A percentile compares a stretch with the other conserved stretches of the same genome.
These are phyloP conservation scores for Stomorhina lunata DNA, from an alignment of 2,888 invertebrate genomes.

Conservation along the genomic window DNA sequence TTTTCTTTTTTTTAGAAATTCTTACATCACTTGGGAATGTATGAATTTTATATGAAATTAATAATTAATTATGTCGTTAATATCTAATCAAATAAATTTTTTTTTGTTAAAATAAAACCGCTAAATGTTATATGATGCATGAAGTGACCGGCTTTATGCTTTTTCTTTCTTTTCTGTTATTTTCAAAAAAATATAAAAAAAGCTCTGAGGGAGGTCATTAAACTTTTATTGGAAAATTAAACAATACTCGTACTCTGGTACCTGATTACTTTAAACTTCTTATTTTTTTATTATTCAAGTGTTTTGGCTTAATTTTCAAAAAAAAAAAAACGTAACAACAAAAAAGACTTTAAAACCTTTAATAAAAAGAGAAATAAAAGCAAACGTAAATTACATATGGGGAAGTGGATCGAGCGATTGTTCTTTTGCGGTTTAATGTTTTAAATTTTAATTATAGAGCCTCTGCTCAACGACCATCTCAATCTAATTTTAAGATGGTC, in stretches of 20 bases:
- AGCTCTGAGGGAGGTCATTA: constrained; percentile 6
- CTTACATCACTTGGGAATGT: too few relatives aligned
- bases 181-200: too few relatives aligned
- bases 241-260: neutral
- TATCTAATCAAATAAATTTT: neutral
- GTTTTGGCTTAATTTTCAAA: neutral
- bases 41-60: too few relatives aligned
- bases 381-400: too few relatives aligned
- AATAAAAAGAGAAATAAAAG: too few relatives aligned
- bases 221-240: constrained; percentile 3
- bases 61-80: constrained; percentile 1
- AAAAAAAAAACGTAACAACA: neutral
- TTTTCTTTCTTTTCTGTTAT: neutral
- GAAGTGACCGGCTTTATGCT: too few relatives aligned
- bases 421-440: neutral
- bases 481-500: neutral
- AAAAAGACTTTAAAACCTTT: too few relatives aligned
- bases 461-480: constrained; percentile 54
- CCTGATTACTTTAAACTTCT: too few relatives aligned
- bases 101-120: too few relatives aligned
- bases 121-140: too few relatives aligned
- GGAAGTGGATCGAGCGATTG: neutral
- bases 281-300: too few relatives aligned
- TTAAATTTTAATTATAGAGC: constrained; percentile 56
- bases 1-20: neutral